Conservation (phyloP, 30 jellyfish, hydroid and myxozoan genomes). For the Pelagia noctiluca region DNA sequence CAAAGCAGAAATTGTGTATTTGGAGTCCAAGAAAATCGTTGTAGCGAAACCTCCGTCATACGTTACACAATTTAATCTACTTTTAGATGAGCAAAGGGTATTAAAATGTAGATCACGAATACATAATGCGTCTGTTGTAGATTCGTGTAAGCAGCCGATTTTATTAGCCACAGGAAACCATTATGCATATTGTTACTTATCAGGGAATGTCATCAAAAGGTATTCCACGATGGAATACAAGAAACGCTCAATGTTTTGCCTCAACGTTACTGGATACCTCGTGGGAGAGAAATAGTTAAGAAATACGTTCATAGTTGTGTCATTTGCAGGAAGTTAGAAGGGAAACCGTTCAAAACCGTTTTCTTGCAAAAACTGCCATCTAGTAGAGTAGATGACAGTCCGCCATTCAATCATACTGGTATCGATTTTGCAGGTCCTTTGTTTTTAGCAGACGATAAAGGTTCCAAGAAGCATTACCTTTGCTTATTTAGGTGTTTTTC, state of each 20-base stretch:
- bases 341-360: conserved; percentile 27
- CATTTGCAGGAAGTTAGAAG: conserved; percentile 57
- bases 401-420: conserved; percentile 61
- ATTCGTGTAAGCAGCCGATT: conserved; percentile 33
- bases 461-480: conserved; percentile 3
- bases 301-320: conserved; percentile 1
- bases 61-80: conserved; percentile 27
- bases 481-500: conserved; percentile 63
- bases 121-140: conserved; percentile 14
- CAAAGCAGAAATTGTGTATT: neutral
- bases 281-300: conserved; percentile 54
- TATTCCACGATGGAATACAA: conserved; percentile 45
- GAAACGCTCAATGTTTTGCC: conserved; percentile 54
- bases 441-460: conserved; percentile 3
- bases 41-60: conserved; percentile 13
- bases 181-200: neutral
- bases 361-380: conserved; percentile 32
- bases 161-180: conserved; percentile 41
- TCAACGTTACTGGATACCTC: conserved; percentile 52
- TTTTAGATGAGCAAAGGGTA: conserved; percentile 14
- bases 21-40: neutral
- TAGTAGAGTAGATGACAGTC: conserved; percentile 30
- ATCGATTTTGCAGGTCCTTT: conserved; percentile 65
- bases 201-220: conserved; percentile 13
- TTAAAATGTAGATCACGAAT: conserved; percentile 2